A percentile compares a stretch with the other conserved stretches of the same genome.
Evolutionary conservation across 2,797 vertebrate genomes (phyloP).

Genomic region (Euthynnus affinis): DNA sequence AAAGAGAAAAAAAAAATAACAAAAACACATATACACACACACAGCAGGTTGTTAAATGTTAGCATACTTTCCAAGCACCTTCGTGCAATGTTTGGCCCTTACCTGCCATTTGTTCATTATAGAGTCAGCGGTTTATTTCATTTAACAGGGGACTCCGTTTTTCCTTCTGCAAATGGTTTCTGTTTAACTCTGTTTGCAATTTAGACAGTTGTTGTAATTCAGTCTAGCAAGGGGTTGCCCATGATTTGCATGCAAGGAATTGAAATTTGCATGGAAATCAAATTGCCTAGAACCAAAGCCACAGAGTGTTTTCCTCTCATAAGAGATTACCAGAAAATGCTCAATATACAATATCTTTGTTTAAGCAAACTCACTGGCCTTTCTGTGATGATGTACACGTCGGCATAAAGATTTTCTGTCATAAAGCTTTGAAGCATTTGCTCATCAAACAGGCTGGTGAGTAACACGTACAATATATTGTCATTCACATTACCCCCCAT

Average conservation of each 20-base stretch:
- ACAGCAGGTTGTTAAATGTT: conserved; percentile 67
- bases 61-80: conserved; percentile 72
- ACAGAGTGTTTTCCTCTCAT: conserved; percentile 44
- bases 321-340: conserved; percentile 46
- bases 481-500: conserved; percentile 26
- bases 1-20: conserved; percentile 13
- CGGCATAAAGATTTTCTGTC: conserved; percentile 20
- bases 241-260: conserved; percentile 70
- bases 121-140: conserved; percentile 64
- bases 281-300: conserved; percentile 41
- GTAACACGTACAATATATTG: conserved; percentile 2
- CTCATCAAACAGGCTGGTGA: conserved; percentile 19
- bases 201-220: conserved; percentile 66
- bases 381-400: conserved; percentile 30
- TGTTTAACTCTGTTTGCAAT: conserved; percentile 71
- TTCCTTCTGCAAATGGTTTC: conserved; percentile 61
- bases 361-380: conserved; percentile 34
- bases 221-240: conserved; percentile 60
- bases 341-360: conserved; percentile 17
- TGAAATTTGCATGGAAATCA: conserved; percentile 74
- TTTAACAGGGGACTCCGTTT: conserved; percentile 74
- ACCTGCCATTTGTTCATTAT: conserved; percentile 71
- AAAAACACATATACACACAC: conserved; percentile 18
- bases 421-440: conserved; percentile 5
- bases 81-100: conserved; percentile 65